Percentiles rank a stretch among this genome's conserved stretches.
Conservation (phyloP, 2,888 invertebrate species). For the Dolomedes plantarius region DNA sequence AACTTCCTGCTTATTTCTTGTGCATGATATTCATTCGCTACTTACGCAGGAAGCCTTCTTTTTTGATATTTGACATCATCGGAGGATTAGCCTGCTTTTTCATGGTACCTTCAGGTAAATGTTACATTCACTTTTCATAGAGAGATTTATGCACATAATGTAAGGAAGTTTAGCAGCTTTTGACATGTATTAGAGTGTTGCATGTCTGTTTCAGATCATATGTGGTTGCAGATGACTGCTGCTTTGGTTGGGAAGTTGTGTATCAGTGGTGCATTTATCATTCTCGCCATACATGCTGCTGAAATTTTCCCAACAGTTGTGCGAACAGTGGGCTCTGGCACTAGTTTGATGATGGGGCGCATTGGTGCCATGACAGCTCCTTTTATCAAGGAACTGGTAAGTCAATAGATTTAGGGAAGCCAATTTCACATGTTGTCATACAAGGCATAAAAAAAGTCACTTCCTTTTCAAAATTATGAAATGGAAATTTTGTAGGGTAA, state of each 20-base stretch:
- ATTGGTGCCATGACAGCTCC: conserved; percentile 69
- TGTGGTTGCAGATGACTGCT: conserved; percentile 55
- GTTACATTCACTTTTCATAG: neutral
- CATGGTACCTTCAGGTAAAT: conserved; percentile 58
- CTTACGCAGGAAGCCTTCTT: conserved; percentile 45
- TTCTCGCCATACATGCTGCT: conserved; percentile 61
- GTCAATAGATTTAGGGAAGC: neutral
- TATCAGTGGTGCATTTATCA: conserved; percentile 64
- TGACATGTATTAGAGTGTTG: too few species aligned
- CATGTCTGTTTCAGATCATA: conserved; percentile 33
- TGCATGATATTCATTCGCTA: conserved; percentile 64
- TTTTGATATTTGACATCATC: conserved; percentile 59
- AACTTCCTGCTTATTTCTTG: conserved; percentile 58
- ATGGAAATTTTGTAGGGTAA: too few species aligned
- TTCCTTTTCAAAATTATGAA: too few species aligned
- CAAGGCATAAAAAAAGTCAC: too few species aligned
- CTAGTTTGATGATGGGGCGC: conserved; percentile 65
- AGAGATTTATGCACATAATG: too few species aligned
- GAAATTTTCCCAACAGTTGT: conserved; percentile 70
- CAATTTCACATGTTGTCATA: too few species aligned
- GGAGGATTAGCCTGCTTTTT: conserved; percentile 66
- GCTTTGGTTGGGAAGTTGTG: conserved; percentile 67
- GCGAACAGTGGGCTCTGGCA: conserved; percentile 60
- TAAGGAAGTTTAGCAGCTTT: too few species aligned
- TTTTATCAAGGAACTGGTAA: conserved; percentile 64